Base-by-base conservation (phyloP, 2,113 vertebrate species). In the Lagopus muta region DNA sequence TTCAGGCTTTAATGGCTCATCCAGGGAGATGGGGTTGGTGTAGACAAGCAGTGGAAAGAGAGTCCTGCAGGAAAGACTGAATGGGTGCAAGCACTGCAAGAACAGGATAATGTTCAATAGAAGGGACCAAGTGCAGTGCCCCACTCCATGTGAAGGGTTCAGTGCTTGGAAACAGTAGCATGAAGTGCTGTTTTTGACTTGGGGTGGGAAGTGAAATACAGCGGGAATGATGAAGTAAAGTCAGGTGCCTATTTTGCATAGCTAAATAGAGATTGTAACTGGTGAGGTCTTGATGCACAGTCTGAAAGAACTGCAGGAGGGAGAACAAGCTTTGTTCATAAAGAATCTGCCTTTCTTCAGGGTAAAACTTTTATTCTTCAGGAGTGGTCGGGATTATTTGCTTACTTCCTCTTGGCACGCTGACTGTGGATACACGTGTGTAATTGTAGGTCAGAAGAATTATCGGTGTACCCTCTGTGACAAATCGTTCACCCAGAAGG, bases 401-500 rank as follows among this genome's bases (percentile, higher is more conserved):
- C 54, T 81, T n/a, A 10, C 42, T 52, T 17, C 70, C 82, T 27
- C n/a, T 60, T 52, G 71, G 52, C 43, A 42, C 40, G 9, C 40
- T 8, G n/a, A 73, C 20, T 48, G 47, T 64, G 94, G 79, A 16
- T 81, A 48, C 83, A 32, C 0, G 0, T 70, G 7, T 90, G 60
- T 96, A 3, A 73, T 67, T 75, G 24, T 34, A 99, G 99, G 99
- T 89, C 99, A 99, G 97, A 99, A 99, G 97, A 99, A 99, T 88
- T 99, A 99, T 10, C 98, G 98, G 87, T 99, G 99, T 84, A 98
- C 96, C 6, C 97, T 99, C 66, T 99, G 99, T 8, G 99, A 99
- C 94, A 99, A 99, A 89, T 99, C 98, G 0, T 99, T 99, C 93
- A 99, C 99, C 10, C 99, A 99, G 98, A 99, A 99, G 85, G 98